A percentile compares a stretch with the other conserved stretches of the same genome.
These are phyloP conservation scores for Pseudoatta argentina DNA, from an alignment of 1,140 invertebrate species.

Conservation along the genomic window DNA sequence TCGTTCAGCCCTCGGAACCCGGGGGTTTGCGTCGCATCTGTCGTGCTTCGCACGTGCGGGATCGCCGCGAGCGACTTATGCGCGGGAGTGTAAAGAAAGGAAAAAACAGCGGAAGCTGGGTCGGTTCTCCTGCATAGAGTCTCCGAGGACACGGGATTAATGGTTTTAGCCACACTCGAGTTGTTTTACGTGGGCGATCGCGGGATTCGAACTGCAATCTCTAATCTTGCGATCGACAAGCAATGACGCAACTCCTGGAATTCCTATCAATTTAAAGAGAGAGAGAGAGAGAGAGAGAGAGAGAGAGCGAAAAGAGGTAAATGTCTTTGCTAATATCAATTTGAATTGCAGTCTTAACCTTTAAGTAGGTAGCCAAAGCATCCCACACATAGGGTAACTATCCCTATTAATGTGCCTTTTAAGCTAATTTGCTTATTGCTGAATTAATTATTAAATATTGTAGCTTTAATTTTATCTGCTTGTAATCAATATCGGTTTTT, in stretches of 20 bases:
- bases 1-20: not conserved
- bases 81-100: constrained; percentile 69
- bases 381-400: too few species aligned
- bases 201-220: not conserved
- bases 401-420: too few species aligned
- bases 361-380: too few species aligned
- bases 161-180: not conserved
- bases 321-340: not conserved
- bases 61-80: constrained; percentile 46
- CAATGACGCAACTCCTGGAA: constrained; percentile 12
- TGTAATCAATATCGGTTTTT: too few species aligned
- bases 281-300: too few species aligned
- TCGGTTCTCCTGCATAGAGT: not conserved
- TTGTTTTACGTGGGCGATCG: constrained; percentile 12
- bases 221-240: constrained; percentile 49
- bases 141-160: constrained; percentile 63
- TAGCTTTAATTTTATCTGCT: too few species aligned
- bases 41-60: constrained; percentile 75
- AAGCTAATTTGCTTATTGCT: too few species aligned
- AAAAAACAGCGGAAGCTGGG: constrained; percentile 34
- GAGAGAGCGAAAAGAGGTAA: too few species aligned
- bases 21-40: constrained; percentile 72
- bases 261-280: not conserved
- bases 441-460: too few species aligned
- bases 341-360: not conserved